Conservation (phyloP, 2,797 vertebrate genomes). For the Notamacropus eugenii region DNA sequence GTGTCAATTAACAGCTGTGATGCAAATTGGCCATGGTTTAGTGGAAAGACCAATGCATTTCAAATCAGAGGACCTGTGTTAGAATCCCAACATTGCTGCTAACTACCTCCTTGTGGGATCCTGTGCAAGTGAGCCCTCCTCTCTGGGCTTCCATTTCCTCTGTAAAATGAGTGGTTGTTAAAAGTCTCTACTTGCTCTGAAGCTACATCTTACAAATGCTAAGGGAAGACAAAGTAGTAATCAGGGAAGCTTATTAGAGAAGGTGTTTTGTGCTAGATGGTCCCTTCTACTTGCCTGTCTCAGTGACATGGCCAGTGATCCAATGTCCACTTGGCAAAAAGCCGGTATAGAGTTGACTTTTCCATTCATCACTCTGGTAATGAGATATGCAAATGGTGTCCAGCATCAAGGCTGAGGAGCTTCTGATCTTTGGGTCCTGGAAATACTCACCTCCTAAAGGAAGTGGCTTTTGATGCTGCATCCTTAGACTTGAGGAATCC, state of each 20-base stretch:
- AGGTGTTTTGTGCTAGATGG: not conserved
- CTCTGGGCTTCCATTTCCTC: not conserved
- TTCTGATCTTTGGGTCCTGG: not conserved
- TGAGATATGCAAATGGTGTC: not conserved
- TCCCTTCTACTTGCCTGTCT: not conserved
- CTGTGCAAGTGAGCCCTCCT: not conserved
- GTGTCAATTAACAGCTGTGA: not conserved
- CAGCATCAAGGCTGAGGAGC: not conserved
- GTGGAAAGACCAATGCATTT: not conserved
- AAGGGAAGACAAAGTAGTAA: not conserved
- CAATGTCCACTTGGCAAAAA: not conserved
- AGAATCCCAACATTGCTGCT: not conserved
- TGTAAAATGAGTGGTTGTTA: not conserved
- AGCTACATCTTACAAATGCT: not conserved
- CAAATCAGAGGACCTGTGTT: not conserved
- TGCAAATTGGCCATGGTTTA: not conserved
- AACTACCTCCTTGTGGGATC: not conserved
- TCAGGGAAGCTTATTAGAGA: not conserved
- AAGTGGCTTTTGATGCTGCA: not conserved
- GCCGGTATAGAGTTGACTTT: not conserved
- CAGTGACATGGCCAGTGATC: not conserved
- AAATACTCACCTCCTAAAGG: not conserved
- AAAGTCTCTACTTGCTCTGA: not conserved
- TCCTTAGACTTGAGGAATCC: not conserved
- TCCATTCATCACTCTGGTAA: not conserved